A percentile compares a stretch with the other conserved stretches of the same genome.
These are phyloP conservation scores for Martes martes DNA, from an alignment of 2,113 vertebrate species.

Conservation along the genomic window DNA sequence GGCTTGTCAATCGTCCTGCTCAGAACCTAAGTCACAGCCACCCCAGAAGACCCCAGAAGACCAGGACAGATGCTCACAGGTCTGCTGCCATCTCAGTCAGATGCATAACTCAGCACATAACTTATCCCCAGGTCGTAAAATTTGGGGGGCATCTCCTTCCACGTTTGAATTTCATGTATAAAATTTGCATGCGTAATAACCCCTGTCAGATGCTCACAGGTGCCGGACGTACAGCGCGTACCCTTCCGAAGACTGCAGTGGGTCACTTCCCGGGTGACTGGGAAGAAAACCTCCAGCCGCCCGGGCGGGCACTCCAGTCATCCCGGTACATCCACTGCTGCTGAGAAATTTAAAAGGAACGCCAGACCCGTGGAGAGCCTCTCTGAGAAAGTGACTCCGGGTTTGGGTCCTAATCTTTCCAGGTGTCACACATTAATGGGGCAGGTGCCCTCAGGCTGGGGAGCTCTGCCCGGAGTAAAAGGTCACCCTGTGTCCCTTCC, in stretches of 20 bases:
- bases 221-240: conserved; percentile 38
- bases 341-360: rapidly evolving
- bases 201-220: conserved; percentile 32
- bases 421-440: rapidly evolving
- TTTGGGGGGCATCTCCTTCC: neutral
- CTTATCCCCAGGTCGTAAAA: conserved; percentile 46
- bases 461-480: neutral
- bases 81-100: conserved; percentile 36
- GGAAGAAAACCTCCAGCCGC: neutral
- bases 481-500: rapidly evolving
- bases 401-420: rapidly evolving
- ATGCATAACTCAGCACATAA: conserved; percentile 45
- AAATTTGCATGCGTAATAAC: conserved; percentile 57
- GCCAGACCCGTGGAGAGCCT: rapidly evolving
- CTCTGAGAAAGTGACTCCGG: rapidly evolving
- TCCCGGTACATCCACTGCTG: rapidly evolving
- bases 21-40: neutral
- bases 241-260: neutral
- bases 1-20: neutral
- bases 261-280: neutral
- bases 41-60: neutral
- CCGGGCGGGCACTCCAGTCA: too few relatives aligned
- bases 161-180: conserved; percentile 64
- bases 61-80: neutral
- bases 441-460: neutral